phyloP scores from a whole-genome alignment of 2,113 vertebrate species.

The Seriola rivoliana region DNA sequence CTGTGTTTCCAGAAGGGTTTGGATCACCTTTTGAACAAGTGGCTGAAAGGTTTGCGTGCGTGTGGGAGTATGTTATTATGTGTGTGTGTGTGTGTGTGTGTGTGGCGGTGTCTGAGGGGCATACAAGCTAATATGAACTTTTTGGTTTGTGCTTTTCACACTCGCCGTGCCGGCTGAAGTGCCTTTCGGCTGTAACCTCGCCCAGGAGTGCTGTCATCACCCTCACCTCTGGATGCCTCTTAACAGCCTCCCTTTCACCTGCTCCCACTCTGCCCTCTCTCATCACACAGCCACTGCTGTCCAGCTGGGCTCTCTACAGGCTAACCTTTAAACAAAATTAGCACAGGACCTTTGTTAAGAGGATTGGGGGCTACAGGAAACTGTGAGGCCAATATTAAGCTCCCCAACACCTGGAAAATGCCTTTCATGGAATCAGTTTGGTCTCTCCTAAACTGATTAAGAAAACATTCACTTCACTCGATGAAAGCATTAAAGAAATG shows the following conservation, averaged over 20 bases:
- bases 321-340: conserved; percentile 43
- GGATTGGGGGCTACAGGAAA: conserved; percentile 5
- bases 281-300: conserved; percentile 26
- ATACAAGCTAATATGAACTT: conserved; percentile 16
- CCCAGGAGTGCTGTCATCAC: conserved; percentile 36
- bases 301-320: conserved; percentile 35
- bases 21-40: conserved; percentile 15
- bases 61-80: not conserved
- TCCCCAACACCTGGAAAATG: not conserved
- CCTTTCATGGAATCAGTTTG: not conserved
- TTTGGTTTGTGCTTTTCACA: conserved; percentile 30
- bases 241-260: conserved; percentile 14
- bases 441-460: not conserved
- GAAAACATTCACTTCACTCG: not conserved
- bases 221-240: conserved; percentile 46
- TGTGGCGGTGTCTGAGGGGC: not conserved
- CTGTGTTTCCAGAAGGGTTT: conserved; percentile 2
- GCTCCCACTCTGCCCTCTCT: conserved; percentile 33
- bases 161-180: conserved; percentile 39
- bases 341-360: conserved; percentile 40
- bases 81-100: not conserved
- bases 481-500: not conserved
- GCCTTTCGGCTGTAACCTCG: conserved; percentile 19
- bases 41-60: conserved; percentile 23
- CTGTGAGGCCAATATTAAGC: not conserved